A percentile compares a stretch with the other conserved stretches of the same genome.
phyloP scores from a whole-genome alignment of 2,113 vertebrate genomes.

The Balaenoptera acutorostrata region DNA sequence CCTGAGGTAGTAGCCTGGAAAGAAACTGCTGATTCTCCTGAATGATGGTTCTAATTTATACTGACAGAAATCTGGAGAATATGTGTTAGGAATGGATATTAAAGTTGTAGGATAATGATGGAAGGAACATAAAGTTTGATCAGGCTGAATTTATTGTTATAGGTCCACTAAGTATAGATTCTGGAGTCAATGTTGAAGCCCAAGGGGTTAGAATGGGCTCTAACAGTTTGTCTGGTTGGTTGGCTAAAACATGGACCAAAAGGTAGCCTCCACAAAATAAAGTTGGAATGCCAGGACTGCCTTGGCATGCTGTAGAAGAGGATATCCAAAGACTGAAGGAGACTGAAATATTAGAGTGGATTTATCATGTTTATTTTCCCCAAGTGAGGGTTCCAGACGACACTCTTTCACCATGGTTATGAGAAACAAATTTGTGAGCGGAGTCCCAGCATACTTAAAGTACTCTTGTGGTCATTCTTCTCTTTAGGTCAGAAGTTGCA shows the following conservation, averaged over 20 bases:
- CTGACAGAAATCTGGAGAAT: not conserved
- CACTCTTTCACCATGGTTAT: too few species aligned
- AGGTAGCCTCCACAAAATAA: not conserved
- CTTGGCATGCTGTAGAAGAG: not conserved
- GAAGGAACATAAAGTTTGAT: not conserved
- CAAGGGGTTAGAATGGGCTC: not conserved
- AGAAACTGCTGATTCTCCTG: not conserved
- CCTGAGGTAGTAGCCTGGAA: not conserved
- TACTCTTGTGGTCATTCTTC: not conserved
- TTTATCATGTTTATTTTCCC: too few species aligned
- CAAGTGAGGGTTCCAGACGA: too few species aligned
- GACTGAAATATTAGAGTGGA: not conserved
- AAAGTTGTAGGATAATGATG: not conserved
- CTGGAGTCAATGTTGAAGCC: not conserved
- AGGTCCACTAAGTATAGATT: not conserved
- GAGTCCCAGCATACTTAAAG: not conserved
- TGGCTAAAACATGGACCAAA: not conserved
- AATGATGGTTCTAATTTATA: not conserved
- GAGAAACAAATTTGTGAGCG: not conserved
- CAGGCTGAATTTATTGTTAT: not conserved
- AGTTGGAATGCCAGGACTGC: not conserved
- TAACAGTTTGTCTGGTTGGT: not conserved
- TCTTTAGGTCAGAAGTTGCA: not conserved
- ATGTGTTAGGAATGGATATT: not conserved
- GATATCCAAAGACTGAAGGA: not conserved